Evolutionary conservation across 2,113 vertebrate genomes (phyloP).

Genomic region (Machaerirhynchus nigripectus): DNA sequence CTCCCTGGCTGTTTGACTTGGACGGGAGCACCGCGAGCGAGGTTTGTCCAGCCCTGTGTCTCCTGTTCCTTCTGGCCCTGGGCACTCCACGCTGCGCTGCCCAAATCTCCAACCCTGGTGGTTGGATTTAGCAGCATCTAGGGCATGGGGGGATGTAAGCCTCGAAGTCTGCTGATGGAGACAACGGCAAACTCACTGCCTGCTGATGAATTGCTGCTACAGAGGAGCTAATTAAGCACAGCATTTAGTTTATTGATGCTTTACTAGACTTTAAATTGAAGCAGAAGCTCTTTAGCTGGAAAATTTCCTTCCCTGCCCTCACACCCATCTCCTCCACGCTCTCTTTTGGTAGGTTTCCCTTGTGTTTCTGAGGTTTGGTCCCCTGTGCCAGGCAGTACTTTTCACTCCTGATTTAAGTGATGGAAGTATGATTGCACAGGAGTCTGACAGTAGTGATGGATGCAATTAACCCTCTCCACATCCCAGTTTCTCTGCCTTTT

Average conservation of each 20-base stretch:
- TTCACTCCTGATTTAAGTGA: not conserved
- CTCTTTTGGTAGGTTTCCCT: not conserved
- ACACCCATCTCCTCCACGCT: accelerated
- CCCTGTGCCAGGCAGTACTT: not conserved
- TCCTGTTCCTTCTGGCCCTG: not conserved
- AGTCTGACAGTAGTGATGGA: not conserved
- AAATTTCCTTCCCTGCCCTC: not conserved
- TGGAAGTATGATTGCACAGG: not conserved
- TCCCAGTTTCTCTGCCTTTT: not conserved
- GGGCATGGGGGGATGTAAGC: accelerated
- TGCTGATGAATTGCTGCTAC: not conserved
- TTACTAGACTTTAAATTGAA: not conserved
- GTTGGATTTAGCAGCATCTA: accelerated
- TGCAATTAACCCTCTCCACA: not conserved
- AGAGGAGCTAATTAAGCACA: not conserved
- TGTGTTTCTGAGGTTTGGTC: not conserved
- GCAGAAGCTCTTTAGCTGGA: not conserved
- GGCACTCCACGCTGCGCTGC: accelerated
- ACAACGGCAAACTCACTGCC: not conserved
- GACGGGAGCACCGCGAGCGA: not conserved
- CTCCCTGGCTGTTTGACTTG: not conserved
- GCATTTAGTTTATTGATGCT: not conserved
- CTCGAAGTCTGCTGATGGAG: not conserved
- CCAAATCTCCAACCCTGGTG: accelerated
- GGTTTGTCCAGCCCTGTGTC: not conserved